phyloP scores from a whole-genome alignment of 1,140 invertebrate genomes.

The Ephestia elutella region DNA sequence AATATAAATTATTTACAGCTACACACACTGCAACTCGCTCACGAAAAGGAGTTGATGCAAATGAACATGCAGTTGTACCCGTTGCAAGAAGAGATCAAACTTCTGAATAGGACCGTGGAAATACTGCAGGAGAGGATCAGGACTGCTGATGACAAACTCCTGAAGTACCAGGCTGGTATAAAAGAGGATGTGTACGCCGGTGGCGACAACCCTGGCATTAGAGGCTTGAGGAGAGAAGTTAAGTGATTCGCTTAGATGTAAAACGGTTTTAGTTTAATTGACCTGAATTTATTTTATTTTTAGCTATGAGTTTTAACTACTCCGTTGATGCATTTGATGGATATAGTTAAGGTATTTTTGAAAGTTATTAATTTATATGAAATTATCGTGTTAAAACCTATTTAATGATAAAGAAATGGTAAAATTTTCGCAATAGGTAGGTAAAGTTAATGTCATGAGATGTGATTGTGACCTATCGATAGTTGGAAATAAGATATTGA shows the following conservation, averaged over 20 bases:
- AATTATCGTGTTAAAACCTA: no score
- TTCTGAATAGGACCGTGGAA: conserved; percentile 59
- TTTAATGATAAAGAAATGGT: no score
- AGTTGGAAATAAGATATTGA: no score
- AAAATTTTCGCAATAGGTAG: no score
- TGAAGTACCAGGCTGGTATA: conserved; percentile 39
- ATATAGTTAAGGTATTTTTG: no score
- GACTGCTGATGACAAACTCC: conserved; percentile 49
- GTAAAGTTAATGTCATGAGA: no score
- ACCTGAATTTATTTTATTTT: not conserved
- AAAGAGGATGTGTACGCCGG: conserved; percentile 45
- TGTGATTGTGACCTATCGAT: no score
- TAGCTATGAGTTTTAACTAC: not conserved
- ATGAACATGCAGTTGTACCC: conserved; percentile 75
- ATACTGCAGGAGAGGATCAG: conserved; percentile 55
- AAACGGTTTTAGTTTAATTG: not conserved
- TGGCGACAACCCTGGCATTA: conserved; percentile 38
- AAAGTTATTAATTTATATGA: no score
- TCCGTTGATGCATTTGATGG: no score
- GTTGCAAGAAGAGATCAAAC: conserved; percentile 74
- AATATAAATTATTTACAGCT: conserved; percentile 67
- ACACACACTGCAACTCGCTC: conserved; percentile 83
- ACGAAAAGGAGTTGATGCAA: conserved; percentile 82
- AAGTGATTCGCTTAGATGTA: conserved; percentile 6
- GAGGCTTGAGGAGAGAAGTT: conserved; percentile 22